Evolutionary conservation across 2,888 invertebrate genomes (phyloP).

Genomic region (Drosophila macrospina): DNA sequence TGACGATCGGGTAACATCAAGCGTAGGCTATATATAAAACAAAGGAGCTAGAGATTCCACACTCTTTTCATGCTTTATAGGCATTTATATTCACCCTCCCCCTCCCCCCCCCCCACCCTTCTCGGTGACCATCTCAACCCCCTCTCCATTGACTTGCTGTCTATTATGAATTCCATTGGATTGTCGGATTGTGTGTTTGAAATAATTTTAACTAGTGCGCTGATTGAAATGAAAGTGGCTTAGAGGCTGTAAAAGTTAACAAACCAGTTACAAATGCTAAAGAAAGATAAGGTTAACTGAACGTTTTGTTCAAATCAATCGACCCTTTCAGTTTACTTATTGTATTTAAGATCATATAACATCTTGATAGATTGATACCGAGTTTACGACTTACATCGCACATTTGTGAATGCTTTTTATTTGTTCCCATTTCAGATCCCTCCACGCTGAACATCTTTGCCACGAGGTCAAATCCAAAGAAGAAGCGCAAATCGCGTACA

Average conservation of each 20-base stretch:
- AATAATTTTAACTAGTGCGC: slow-evolving; percentile 66
- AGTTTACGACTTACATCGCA: slow-evolving; percentile 28
- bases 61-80: slow-evolving; percentile 27
- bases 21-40: slow-evolving; percentile 42
- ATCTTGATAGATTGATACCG: slow-evolving; percentile 28
- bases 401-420: slow-evolving; percentile 1
- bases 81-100: slow-evolving; percentile 7
- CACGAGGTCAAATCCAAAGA: slow-evolving; percentile 95
- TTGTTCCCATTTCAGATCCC: slow-evolving; percentile 87
- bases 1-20: slow-evolving; percentile 58
- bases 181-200: slow-evolving; percentile 39
- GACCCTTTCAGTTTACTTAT: background rate
- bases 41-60: slow-evolving; percentile 50
- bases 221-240: slow-evolving; percentile 65
- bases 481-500: slow-evolving; percentile 98
- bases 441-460: slow-evolving; percentile 95
- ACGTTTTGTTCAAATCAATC: slow-evolving; percentile 13
- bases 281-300: slow-evolving; percentile 28
- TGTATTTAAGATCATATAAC: slow-evolving; percentile 5
- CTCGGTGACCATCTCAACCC: background rate
- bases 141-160: slow-evolving; percentile 26
- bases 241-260: slow-evolving; percentile 41
- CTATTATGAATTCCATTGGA: slow-evolving; percentile 68
- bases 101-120: no score
- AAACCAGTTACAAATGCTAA: slow-evolving; percentile 27